Evolutionary conservation across 2,797 vertebrate genomes (phyloP), one percentile per base, ranked within the genome.

Genomic region (Enteromius trimaculatus): DNA sequence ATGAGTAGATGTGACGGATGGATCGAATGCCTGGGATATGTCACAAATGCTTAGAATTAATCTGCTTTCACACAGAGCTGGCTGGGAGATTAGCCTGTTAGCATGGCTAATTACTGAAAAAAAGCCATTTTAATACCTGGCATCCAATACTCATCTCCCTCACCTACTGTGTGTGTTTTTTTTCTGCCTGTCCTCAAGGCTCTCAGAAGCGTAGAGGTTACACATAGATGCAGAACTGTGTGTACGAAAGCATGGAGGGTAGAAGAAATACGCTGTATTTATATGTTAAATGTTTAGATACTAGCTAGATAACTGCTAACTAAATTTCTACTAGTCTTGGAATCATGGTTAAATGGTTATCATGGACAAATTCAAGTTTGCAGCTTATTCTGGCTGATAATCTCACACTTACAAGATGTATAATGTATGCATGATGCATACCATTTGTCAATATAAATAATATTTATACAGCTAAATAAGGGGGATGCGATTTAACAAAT

Each of bases 1-100:
- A 80, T 88, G 86, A 79, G 49, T 51, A 51, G 80, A 79, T 37
- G 79, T 89, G 84, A 88, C 86, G 69, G 89, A 92, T 89, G 85
- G 90, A 88, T 87, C 90, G 91, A 91, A 79, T 81, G 75, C 49
- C 23, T 76, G 60, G 80, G 81, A 84, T 82, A 88, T 88, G 87
- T 91, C 87, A 92, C 91, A 92, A 93, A 88, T 90, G 89, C 88
- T 91, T 90, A 87, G 88, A 93, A 94, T 94, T 92, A 93, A 92
- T 94, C 92, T 92, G 90, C 90, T 92, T 93, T 94, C 89, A 92
- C 89, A 91, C 90, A 89, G 91, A 89, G 87, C 89, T 91, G 91
- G 89, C 90, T 88, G 90, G 88, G 82, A 91, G 90, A 92, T 92
- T 90, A 92, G 92, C 88, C 89, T 88, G 88, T 93, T 92, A 92